Percentiles rank a stretch among this genome's conserved stretches.
Conservation (phyloP, 2,888 invertebrate genomes). For the Cheilosia scutellata region DNA sequence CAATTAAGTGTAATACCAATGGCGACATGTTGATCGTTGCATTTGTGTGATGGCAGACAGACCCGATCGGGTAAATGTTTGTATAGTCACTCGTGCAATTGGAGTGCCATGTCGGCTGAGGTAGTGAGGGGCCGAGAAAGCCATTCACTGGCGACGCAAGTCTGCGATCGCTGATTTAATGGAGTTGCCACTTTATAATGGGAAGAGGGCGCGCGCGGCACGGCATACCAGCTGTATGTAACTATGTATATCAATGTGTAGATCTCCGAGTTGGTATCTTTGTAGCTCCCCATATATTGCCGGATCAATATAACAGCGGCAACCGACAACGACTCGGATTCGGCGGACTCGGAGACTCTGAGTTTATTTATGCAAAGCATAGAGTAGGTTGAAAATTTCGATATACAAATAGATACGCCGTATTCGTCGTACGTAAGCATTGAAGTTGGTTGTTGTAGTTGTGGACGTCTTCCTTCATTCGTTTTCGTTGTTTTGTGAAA, state of each 20-base stretch:
- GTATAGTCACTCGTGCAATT: slow-evolving; percentile 61
- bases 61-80: slow-evolving; percentile 57
- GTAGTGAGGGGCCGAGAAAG: slow-evolving; percentile 20
- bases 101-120: slow-evolving; percentile 37
- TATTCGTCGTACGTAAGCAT: slow-evolving; percentile 41
- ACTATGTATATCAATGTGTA: slow-evolving; percentile 24
- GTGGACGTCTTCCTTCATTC: slow-evolving; percentile 22
- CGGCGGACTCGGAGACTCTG: not conserved
- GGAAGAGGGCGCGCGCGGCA: slow-evolving; percentile 24
- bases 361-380: slow-evolving; percentile 72
- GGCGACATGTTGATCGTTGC: slow-evolving; percentile 71
- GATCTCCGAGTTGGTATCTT: slow-evolving; percentile 21
- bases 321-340: slow-evolving; percentile 15
- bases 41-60: slow-evolving; percentile 65
- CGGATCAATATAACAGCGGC: slow-evolving; percentile 46
- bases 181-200: slow-evolving; percentile 70
- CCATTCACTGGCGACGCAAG: slow-evolving; percentile 80
- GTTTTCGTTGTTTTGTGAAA: slow-evolving; percentile 33
- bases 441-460: slow-evolving; percentile 41
- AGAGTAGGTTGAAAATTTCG: slow-evolving; percentile 65
- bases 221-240: not conserved
- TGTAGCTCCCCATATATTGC: slow-evolving; percentile 44
- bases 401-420: slow-evolving; percentile 61
- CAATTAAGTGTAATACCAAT: slow-evolving; percentile 71
- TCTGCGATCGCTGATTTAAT: slow-evolving; percentile 80